A percentile compares a stretch with the other conserved stretches of the same genome.
Evolutionary conservation across 2,113 vertebrate genomes (phyloP).

Genomic region (Lamprologus ornatipinnis): DNA sequence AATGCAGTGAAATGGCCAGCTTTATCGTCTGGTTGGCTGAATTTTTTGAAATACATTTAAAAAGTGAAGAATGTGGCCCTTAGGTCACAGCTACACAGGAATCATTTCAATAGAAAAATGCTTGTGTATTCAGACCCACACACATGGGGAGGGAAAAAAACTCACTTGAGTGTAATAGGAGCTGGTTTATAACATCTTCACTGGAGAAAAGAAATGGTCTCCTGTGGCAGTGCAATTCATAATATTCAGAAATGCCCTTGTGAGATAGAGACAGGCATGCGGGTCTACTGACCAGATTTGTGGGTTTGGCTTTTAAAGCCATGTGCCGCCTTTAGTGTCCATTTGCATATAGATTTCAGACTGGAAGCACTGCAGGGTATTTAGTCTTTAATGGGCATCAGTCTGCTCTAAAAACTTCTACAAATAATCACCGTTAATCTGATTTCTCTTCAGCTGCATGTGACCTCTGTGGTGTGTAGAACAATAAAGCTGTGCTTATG

Average conservation of each 20-base stretch:
- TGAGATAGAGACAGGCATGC: background rate
- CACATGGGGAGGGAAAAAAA: background rate
- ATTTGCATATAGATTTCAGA: background rate
- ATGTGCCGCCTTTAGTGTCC: background rate
- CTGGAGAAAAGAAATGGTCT: background rate
- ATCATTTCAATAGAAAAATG: background rate
- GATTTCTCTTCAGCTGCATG: background rate
- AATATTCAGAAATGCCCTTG: background rate
- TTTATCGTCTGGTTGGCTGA: slow-evolving; percentile 9
- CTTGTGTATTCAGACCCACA: background rate
- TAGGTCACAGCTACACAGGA: background rate
- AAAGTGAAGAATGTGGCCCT: background rate
- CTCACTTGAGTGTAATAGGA: background rate
- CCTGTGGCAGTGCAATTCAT: background rate
- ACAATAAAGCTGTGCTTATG: background rate
- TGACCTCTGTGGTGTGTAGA: background rate
- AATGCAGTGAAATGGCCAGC: slow-evolving; percentile 14
- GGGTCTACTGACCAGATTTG: background rate
- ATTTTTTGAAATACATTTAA: slow-evolving; percentile 5
- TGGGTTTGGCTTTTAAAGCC: background rate
- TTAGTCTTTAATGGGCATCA: background rate
- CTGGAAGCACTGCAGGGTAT: background rate
- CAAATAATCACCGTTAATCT: background rate
- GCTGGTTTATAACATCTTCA: background rate
- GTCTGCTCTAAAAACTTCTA: background rate